Conservation (phyloP, 1,140 invertebrate species). For the Drosophila melanica region DNA sequence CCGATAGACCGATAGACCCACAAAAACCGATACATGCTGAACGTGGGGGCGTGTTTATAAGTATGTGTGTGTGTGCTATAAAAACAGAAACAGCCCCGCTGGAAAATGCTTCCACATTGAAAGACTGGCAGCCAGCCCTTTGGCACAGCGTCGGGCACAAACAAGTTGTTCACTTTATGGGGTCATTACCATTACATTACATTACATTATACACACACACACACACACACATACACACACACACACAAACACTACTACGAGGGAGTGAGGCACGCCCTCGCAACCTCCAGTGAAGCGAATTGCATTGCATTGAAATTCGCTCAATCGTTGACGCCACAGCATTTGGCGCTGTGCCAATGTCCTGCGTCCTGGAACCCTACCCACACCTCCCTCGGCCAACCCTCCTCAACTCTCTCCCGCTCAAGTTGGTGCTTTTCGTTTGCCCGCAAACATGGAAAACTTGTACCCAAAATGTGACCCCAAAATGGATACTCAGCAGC, state of each 20-base stretch:
- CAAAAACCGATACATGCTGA: constrained; percentile 43
- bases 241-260: not conserved
- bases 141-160: constrained; percentile 52
- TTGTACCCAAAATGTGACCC: constrained; percentile 38
- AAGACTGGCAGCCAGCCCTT: constrained; percentile 71
- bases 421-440: constrained; percentile 1
- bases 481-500: constrained; percentile 26
- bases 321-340: constrained; percentile 62
- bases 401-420: not conserved
- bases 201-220: constrained; percentile 49
- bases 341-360: constrained; percentile 68
- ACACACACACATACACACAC: constrained; percentile 19
- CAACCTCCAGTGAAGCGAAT: constrained; percentile 60
- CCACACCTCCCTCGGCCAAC: not conserved
- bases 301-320: constrained; percentile 80
- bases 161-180: constrained; percentile 82
- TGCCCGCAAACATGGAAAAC: constrained; percentile 17
- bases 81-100: constrained; percentile 2
- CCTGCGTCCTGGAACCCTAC: constrained; percentile 4
- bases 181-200: constrained; percentile 82
- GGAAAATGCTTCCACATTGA: not conserved
- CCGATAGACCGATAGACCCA: constrained; percentile 49
- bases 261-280: constrained; percentile 25
- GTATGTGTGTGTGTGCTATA: constrained; percentile 11
- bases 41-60: constrained; percentile 22